phyloP scores from a whole-genome alignment of 1,140 invertebrate genomes.

The Rhynchophorus ferrugineus region DNA sequence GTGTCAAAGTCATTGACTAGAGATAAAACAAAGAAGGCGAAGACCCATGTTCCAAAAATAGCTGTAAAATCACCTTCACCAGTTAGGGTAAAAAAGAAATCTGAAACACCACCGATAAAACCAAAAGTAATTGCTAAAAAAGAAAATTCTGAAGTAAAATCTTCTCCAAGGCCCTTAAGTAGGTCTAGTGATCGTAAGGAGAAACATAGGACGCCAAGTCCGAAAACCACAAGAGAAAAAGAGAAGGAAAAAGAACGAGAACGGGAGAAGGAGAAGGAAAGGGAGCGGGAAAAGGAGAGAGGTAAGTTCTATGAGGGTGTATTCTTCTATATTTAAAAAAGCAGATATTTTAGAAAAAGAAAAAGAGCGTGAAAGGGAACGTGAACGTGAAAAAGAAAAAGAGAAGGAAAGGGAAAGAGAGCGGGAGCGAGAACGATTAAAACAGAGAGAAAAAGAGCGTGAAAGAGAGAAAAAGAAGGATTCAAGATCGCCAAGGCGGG shows the following conservation, averaged over 20 bases:
- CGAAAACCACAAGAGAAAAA: slow-evolving; percentile 36
- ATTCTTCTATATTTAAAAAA: slow-evolving; percentile 19
- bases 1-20: slow-evolving; percentile 33
- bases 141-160: slow-evolving; percentile 36
- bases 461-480: slow-evolving; percentile 35
- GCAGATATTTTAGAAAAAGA: slow-evolving; percentile 28
- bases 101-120: slow-evolving; percentile 40
- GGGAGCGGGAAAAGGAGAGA: slow-evolving; percentile 32
- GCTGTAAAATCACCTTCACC: slow-evolving; percentile 34
- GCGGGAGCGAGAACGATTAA: slow-evolving; percentile 35
- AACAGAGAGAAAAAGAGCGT: slow-evolving; percentile 34
- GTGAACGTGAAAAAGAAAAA: slow-evolving; percentile 36
- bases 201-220: slow-evolving; percentile 39
- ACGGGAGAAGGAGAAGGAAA: slow-evolving; percentile 32
- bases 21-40: slow-evolving; percentile 37
- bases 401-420: slow-evolving; percentile 33
- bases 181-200: slow-evolving; percentile 34
- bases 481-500: slow-evolving; percentile 34
- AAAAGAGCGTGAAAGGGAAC: slow-evolving; percentile 32
- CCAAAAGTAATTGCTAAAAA: slow-evolving; percentile 34
- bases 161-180: slow-evolving; percentile 34
- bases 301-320: slow-evolving; percentile 22
- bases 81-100: slow-evolving; percentile 36
- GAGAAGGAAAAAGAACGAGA: slow-evolving; percentile 38
- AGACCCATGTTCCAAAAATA: slow-evolving; percentile 15